Evolutionary conservation across 1,140 invertebrate species (phyloP).

Genomic region (Andrena cerasifolii): DNA sequence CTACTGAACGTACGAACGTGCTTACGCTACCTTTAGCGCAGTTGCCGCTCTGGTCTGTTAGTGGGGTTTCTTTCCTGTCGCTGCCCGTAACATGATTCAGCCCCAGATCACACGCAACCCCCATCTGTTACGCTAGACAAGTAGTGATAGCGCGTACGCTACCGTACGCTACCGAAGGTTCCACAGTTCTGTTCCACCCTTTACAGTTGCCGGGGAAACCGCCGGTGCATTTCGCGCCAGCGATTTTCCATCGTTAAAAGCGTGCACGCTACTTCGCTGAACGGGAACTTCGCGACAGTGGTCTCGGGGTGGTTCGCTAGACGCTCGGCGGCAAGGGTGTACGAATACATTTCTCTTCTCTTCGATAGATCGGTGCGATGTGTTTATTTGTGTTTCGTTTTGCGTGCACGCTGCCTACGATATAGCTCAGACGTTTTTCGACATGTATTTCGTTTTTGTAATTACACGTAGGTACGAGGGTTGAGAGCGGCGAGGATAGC

Average conservation of each 20-base stretch:
- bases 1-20: constrained; percentile 63
- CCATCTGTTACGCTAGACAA: constrained; percentile 2
- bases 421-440: not conserved
- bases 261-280: constrained; percentile 23
- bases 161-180: not conserved
- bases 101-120: constrained; percentile 18
- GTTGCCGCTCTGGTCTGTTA: constrained; percentile 60
- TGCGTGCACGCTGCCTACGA: constrained; percentile 26
- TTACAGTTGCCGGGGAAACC: not conserved
- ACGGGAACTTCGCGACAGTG: not conserved
- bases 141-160: constrained; percentile 1
- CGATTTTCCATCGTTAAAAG: not conserved
- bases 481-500: constrained; percentile 1
- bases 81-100: constrained; percentile 39
- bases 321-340: too few species aligned
- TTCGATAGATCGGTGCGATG: too few species aligned
- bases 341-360: too few species aligned
- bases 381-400: too few species aligned
- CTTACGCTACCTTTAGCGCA: constrained; percentile 62
- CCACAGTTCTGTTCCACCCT: not conserved
- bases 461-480: not conserved
- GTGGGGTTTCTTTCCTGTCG: constrained; percentile 66
- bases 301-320: too few species aligned
- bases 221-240: not conserved
- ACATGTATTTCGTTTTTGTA: not conserved